Percentiles rank a stretch among this genome's conserved stretches.
Conservation (phyloP, 2,113 vertebrate species). For the Oceanodroma tethys region DNA sequence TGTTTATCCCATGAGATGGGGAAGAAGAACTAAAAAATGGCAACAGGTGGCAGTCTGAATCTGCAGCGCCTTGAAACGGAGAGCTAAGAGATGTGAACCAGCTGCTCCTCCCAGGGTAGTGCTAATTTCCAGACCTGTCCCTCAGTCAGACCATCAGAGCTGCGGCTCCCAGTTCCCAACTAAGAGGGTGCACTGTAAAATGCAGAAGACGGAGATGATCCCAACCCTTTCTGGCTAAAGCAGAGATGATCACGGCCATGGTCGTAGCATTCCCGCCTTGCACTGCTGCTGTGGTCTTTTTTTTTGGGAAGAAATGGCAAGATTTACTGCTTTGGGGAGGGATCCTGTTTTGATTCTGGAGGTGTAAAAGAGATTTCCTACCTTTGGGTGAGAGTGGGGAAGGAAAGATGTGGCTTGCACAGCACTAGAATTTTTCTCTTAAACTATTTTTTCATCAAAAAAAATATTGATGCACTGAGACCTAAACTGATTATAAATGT, state of each 20-base stretch:
- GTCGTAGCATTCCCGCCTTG: background rate
- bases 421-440: background rate
- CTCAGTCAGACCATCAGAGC: background rate
- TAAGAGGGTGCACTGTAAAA: background rate
- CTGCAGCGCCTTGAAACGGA: background rate
- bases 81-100: background rate
- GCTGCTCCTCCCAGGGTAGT: background rate
- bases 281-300: background rate
- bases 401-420: background rate
- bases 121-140: background rate
- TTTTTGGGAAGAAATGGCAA: background rate
- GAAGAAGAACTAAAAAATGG: background rate
- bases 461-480: background rate
- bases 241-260: accelerated
- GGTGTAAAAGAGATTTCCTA: background rate
- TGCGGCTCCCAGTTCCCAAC: background rate
- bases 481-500: background rate
- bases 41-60: background rate
- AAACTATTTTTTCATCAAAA: background rate
- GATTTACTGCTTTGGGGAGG: background rate
- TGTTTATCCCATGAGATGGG: background rate
- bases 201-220: background rate
- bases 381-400: background rate
- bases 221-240: background rate
- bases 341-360: background rate